Evolutionary conservation across 2,888 invertebrate species (phyloP).

Genomic region (Drosophila nigritarsus): DNA sequence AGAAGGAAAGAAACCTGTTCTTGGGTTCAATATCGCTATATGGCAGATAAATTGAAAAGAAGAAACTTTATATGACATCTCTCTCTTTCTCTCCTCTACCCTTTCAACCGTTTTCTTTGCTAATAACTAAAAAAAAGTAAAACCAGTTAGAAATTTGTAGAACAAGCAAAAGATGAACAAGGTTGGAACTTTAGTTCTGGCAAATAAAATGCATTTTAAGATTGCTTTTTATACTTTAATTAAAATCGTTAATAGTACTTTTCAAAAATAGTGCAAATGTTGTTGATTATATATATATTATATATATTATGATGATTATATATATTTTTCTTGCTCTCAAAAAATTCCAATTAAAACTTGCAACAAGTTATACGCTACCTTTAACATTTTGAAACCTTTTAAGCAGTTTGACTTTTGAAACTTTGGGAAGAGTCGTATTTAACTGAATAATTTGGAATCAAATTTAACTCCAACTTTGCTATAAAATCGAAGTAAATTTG

Average conservation of each 20-base stretch:
- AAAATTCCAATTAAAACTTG: background rate
- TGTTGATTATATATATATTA: background rate
- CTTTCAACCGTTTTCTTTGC: constrained; percentile 28
- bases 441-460: background rate
- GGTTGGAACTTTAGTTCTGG: background rate
- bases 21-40: constrained; percentile 30
- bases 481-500: too few relatives aligned
- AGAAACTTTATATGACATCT: constrained; percentile 23
- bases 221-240: background rate
- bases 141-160: constrained; percentile 52
- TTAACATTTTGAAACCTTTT: background rate
- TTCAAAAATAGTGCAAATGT: background rate
- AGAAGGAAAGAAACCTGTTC: constrained; percentile 38
- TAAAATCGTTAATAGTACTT: background rate
- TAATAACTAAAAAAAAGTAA: constrained; percentile 28
- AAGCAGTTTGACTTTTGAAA: background rate
- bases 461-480: background rate
- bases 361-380: background rate
- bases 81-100: constrained; percentile 20
- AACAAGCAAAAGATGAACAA: constrained; percentile 9
- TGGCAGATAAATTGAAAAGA: constrained; percentile 42
- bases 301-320: background rate
- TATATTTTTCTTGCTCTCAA: background rate
- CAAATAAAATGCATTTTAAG: background rate
- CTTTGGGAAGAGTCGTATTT: background rate